Conservation (phyloP, 2,113 vertebrate species). For the Panthera tigris region DNA sequence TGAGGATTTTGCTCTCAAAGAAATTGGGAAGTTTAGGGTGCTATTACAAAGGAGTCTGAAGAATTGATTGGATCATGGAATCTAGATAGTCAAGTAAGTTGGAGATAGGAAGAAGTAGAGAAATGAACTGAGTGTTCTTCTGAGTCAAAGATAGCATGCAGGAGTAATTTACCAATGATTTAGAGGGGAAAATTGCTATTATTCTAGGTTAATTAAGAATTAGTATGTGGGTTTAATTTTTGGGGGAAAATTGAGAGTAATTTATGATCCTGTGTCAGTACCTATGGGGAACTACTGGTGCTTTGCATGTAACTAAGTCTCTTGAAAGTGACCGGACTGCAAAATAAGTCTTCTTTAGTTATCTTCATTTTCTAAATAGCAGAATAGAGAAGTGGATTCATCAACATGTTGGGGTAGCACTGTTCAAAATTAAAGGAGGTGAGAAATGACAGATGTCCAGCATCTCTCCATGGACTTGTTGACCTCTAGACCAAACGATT, state of each 20-base stretch:
- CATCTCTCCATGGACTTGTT: neutral
- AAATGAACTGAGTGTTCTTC: neutral
- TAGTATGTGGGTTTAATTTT: neutral
- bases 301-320: neutral
- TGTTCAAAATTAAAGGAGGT: neutral
- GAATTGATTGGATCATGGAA: neutral
- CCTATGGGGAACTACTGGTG: neutral
- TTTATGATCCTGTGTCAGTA: neutral
- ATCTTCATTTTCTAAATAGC: neutral
- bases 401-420: neutral
- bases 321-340: neutral
- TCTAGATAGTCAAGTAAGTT: neutral
- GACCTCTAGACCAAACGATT: neutral
- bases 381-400: neutral
- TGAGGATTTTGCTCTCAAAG: neutral
- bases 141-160: neutral
- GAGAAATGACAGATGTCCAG: neutral
- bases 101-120: neutral
- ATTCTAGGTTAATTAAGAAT: neutral
- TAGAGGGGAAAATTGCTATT: neutral
- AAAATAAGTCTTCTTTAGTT: neutral
- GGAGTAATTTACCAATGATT: neutral
- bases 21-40: neutral
- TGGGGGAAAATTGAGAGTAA: neutral
- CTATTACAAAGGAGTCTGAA: neutral